Evolutionary conservation across 2,888 invertebrate species (phyloP), one percentile per base, ranked within the genome.

Genomic region (Synanthedon formicaeformis): DNA sequence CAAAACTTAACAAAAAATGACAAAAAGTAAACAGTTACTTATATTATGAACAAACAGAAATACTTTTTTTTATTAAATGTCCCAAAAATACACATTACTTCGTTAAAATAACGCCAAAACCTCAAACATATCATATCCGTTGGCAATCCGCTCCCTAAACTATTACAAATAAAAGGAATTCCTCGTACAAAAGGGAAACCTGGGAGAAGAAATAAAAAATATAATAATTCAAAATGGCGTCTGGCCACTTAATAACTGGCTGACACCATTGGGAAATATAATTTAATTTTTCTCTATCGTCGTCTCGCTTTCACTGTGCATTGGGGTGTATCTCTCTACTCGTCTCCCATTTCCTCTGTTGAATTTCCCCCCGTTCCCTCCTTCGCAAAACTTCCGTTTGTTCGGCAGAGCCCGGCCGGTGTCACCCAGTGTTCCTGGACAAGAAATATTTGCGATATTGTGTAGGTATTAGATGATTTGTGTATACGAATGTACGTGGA

Each of bases 251-350:
- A 88, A 88, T 88, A 88, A 87, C 88, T 84, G 84, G 80, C 88
- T 87, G 88, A 88, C 88, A 88, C 88, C 87, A 85, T 85, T 83
- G 87, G 85, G 87, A 88, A 86, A 88, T 84, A 87, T 88, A 87
- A 88, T 88, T 88, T 87, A 88, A 88, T 88, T 87, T 87, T 85
- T 86, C 84, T 81, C 64, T 71, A 62, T 67, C 57, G 58, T 74
- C 56, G 57, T 75, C 76, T 65, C 66, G 59, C 65, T 82, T 69
- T 57, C 60, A 57, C 73, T 56, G 59, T 52, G 55, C 56, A 51
- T 55, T 57, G 58, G 59, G 57, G 60, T 54, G 61, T 73, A 61
- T 60, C 58, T 61, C 56, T 64, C 63, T 82, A 80, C 65, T 66
- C 68, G 57, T 84, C 78, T 64, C 50, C 58, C 69, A 64, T 77